Evolutionary conservation across 2,113 vertebrate species (phyloP), one percentile per base, ranked within the genome.

Genomic region (Callionymus lyra): DNA sequence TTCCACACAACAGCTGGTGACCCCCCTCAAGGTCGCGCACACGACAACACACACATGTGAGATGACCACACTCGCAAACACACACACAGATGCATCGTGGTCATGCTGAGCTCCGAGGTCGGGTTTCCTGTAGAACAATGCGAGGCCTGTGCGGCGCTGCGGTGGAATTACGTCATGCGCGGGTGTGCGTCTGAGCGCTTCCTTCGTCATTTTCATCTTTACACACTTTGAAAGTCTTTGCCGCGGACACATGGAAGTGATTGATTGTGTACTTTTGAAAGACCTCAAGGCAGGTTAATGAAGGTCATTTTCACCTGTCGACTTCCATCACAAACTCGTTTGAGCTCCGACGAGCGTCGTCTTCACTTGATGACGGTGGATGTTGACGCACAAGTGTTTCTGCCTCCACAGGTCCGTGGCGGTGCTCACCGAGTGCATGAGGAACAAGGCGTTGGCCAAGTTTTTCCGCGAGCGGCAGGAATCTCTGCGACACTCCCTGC

Each of bases 391-490:
- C 47, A 45, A 1, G 27, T 41, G 37, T 44, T 53, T 61, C 35
- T 68, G 60, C 44, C 72, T 70, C 47, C 78, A 31, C 85, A 98
- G 95, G 70, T 98, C 93, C 0, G 91, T 99, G 68, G 93, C 94
- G 2, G 88, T 92, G 59, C 82, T 99, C n/a, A 96, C 93, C 0
- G 95, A 97, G 56, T 99, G 94, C 73, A 93, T 97, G 94, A 88
- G 92, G 80, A 97, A 90, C 80, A 97, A 96, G 74, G 79, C 63
- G 0, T 75, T 97, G 73, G 90, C 89, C 59, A 97, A 95, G 75
- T 97, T 99, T 84, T 91, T 99, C 76, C 79, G 91, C 59, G 93
- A 98, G 53, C 85, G 89, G 4, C 95, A 99, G 72, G 94, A 98
- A 78, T 85, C 87, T 1, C 80, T 96, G 63, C 83, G 89, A 34